Evolutionary conservation across 2,797 vertebrate genomes (phyloP), one percentile per base, ranked within the genome.

Genomic region (Acanthornis magna): DNA sequence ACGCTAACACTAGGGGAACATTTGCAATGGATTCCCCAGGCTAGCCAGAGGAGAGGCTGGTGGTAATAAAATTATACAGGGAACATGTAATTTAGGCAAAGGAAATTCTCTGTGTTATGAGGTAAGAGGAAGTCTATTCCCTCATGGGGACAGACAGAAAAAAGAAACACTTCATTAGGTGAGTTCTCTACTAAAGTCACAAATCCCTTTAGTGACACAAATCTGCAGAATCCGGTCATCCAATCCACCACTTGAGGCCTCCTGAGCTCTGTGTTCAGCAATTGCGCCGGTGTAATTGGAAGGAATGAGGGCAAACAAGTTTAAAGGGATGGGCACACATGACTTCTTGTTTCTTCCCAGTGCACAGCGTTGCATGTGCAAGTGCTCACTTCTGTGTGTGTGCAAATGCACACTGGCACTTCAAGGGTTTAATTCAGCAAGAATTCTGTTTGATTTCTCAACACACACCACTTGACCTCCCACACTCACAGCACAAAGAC

Each of bases 121-220:
- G 53, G 84, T 63, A 74, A 95, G 66, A 93, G 63, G 17, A 92
- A 91, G 38, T 40, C 60, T 85, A 0, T 86, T 73, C 34, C 67
- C 54, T 50, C 27, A 30, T 11, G 21, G 11, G 21, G 65, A 10
- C 23, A 76, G 54, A n/a, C 11, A 79, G 62, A 45, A 78, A 70
- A 72, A 71, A 71, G 10, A 36, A 66, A 67, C 61, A 74, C 76
- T 82, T 79, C 53, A 67, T 87, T 54, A 77, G 29, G 27, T 32
- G 74, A 91, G 25, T 60, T 79, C 45, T 63, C 13, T 34, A 4
- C 62, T 73, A 4, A 48, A 66, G 48, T 66, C 42, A 72, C 45
- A 84, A 66, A 88, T 25, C 29, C 76, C 40, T 45, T 63, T 62
- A 32, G 9, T 72, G 79, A 73, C 1, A 4, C 25, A 72, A 62